phyloP scores from a whole-genome alignment of 2,888 invertebrate species.

The Conomelus anceps region DNA sequence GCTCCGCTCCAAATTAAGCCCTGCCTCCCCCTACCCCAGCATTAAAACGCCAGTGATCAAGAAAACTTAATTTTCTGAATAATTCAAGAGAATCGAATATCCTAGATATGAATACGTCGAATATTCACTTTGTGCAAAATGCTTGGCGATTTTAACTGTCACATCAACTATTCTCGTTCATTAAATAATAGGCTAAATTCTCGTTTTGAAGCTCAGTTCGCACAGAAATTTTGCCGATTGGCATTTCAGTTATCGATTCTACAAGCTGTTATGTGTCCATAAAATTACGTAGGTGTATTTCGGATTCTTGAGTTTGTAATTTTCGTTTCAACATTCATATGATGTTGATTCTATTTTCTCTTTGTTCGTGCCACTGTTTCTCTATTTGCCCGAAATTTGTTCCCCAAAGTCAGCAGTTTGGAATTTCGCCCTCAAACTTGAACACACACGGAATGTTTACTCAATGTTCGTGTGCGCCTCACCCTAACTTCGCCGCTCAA shows the following conservation, averaged over 20 bases:
- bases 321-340: not conserved
- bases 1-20: too few relatives aligned
- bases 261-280: not conserved
- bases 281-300: not conserved
- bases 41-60: too few relatives aligned
- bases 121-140: not conserved
- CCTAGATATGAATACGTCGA: not conserved
- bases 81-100: too few relatives aligned
- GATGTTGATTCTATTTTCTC: not conserved
- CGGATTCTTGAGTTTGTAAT: not conserved
- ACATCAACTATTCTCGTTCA: not conserved
- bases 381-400: not conserved
- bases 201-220: not conserved
- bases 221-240: not conserved
- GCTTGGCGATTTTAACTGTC: not conserved
- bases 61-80: not conserved
- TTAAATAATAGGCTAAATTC: not conserved
- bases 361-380: not conserved
- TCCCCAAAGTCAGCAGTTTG: not conserved
- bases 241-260: too few relatives aligned
- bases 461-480: not conserved
- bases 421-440: not conserved
- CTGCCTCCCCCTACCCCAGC: too few relatives aligned
- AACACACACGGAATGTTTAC: not conserved
- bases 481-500: not conserved